Evolutionary conservation across 1,140 invertebrate species (phyloP).

Genomic region (Micrasema longulum): DNA sequence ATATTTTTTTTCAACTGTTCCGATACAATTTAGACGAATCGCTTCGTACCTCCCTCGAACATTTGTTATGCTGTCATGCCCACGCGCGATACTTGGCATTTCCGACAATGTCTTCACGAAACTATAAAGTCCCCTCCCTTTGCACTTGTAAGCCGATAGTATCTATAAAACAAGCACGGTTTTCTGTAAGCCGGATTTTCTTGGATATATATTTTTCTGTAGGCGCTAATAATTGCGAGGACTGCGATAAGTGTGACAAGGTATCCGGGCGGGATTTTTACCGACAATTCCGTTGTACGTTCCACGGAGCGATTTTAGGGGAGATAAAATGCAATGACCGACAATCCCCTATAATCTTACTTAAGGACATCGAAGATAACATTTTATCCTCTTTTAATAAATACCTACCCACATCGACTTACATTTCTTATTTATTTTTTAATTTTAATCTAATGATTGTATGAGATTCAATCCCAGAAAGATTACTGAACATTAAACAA

Average conservation of each 20-base stretch:
- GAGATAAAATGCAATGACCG: conserved; percentile 29
- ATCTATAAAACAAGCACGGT: conserved; percentile 44
- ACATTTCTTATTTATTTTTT: too few relatives aligned
- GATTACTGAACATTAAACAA: too few relatives aligned
- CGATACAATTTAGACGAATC: too few relatives aligned
- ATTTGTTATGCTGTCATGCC: conserved; percentile 25
- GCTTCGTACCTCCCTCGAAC: background rate
- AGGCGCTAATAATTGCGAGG: conserved; percentile 50
- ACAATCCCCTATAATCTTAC: conserved; percentile 10
- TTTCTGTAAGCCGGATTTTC: conserved; percentile 45
- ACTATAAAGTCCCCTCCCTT: conserved; percentile 38
- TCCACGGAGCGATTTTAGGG: conserved; percentile 20
- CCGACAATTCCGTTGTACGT: conserved; percentile 25
- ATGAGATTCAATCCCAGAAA: too few relatives aligned
- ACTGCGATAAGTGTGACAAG: conserved; percentile 52
- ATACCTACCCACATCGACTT: too few relatives aligned
- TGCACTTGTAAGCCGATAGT: conserved; percentile 38
- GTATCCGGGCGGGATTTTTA: conserved; percentile 37
- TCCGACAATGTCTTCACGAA: conserved; percentile 27
- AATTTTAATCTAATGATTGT: too few relatives aligned
- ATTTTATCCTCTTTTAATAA: conserved; percentile 7
- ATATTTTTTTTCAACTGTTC: too few relatives aligned
- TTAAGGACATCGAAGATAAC: background rate
- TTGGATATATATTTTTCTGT: conserved; percentile 30
- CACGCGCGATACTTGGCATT: conserved; percentile 11